These are phyloP conservation scores for Datnioides undecimradiatus DNA, from an alignment of 2,113 vertebrate genomes.

Conservation along the genomic window DNA sequence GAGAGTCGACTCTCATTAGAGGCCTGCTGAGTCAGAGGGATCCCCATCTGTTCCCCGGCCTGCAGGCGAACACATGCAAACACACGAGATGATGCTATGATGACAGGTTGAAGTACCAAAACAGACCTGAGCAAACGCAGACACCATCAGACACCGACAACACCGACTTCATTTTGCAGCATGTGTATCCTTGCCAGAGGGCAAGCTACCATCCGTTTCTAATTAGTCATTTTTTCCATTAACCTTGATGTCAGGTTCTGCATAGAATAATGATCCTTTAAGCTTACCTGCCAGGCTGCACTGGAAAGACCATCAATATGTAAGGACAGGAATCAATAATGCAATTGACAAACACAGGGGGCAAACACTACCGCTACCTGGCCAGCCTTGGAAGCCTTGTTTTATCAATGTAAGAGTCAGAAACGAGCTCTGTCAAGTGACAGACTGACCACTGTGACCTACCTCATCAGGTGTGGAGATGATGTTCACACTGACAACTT, in stretches of 20 bases:
- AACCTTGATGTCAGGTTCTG: conserved; percentile 61
- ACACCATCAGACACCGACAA: conserved; percentile 29
- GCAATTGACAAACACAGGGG: conserved; percentile 55
- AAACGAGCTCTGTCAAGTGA: conserved; percentile 42
- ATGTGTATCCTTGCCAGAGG: conserved; percentile 49
- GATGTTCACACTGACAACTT: conserved; percentile 99
- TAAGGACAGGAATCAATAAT: conserved; percentile 65
- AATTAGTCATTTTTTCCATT: conserved; percentile 70
- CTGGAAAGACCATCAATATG: conserved; percentile 54
- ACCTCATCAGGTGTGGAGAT: conserved; percentile 98
- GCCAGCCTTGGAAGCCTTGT: conserved; percentile 20
- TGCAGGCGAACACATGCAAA: conserved; percentile 75
- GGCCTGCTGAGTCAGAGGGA: conserved; percentile 96
- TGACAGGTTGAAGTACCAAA: conserved; percentile 45
- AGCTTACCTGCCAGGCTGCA: conserved; percentile 46
- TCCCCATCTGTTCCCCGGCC: conserved; percentile 91
- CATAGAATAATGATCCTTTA: conserved; percentile 61
- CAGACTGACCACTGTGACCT: conserved; percentile 66
- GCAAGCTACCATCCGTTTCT: conserved; percentile 48
- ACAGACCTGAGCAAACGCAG: conserved; percentile 36
- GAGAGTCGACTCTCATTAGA: conserved; percentile 98
- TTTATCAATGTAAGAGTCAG: conserved; percentile 39
- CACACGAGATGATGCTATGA: conserved; percentile 33
- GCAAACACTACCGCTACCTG: conserved; percentile 35
- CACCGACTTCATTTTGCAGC: conserved; percentile 28